These are phyloP conservation scores for Synaphobranchus kaupii DNA, from an alignment of 2,797 vertebrate species.

Conservation along the genomic window DNA sequence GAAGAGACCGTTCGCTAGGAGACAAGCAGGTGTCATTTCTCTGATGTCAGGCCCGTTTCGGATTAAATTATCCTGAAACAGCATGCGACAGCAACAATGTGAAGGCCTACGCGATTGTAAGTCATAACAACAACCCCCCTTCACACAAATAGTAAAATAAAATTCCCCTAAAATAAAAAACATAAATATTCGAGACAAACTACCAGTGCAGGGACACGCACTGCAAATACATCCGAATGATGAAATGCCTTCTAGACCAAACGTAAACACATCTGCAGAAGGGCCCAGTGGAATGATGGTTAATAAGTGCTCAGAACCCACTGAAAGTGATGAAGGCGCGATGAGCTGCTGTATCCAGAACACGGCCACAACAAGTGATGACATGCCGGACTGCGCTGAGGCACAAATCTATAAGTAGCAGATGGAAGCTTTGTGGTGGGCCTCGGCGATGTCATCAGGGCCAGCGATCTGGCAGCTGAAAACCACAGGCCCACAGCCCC, in stretches of 20 bases:
- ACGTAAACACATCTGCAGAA: background rate
- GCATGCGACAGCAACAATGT: background rate
- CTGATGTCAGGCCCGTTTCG: background rate
- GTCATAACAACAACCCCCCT: conserved; percentile 5
- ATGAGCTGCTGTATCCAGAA: background rate
- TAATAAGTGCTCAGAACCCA: background rate
- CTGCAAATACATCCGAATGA: background rate
- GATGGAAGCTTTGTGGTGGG: conserved; percentile 39
- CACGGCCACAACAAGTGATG: background rate
- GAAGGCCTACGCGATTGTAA: background rate
- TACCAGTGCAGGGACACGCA: background rate
- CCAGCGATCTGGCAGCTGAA: conserved; percentile 41
- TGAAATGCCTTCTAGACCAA: background rate
- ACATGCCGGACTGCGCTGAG: conserved; percentile 1
- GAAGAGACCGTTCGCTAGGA: background rate
- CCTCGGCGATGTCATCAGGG: conserved; percentile 42
- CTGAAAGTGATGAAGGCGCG: background rate
- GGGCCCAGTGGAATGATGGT: background rate
- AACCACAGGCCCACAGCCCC: conserved; percentile 24
- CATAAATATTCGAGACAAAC: background rate
- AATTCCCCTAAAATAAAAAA: conserved; percentile 2
- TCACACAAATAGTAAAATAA: background rate
- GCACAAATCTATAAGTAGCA: conserved; percentile 52
- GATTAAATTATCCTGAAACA: conserved; percentile 19
- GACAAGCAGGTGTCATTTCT: background rate